Evolutionary conservation across 2,797 vertebrate species (phyloP).

Genomic region (Chaetophractus vellerosus): DNA sequence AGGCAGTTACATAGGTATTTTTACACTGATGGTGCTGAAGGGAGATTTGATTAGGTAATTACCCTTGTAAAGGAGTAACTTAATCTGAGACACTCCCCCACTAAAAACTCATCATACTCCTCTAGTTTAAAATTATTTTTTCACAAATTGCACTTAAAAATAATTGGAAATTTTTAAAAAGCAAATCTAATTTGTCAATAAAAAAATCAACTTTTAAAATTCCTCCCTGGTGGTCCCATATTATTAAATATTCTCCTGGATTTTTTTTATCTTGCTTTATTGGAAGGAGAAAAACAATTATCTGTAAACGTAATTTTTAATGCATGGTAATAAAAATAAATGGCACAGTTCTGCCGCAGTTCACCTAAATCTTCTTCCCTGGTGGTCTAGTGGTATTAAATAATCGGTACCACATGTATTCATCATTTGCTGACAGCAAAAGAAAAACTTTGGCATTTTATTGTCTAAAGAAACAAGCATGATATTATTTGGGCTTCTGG

Average conservation of each 20-base stretch:
- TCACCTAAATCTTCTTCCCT: conserved; percentile 94
- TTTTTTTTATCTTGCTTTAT: conserved; percentile 91
- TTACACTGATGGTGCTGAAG: conserved; percentile 88
- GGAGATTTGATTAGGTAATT: conserved; percentile 90
- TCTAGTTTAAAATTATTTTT: conserved; percentile 86
- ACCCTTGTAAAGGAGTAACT: conserved; percentile 87
- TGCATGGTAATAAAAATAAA: conserved; percentile 94
- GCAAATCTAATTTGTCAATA: conserved; percentile 90
- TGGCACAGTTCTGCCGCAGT: conserved; percentile 92
- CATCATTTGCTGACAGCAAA: conserved; percentile 92
- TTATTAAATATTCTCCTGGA: conserved; percentile 92
- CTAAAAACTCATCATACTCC: conserved; percentile 83
- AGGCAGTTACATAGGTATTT: conserved; percentile 87
- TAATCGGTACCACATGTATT: conserved; percentile 92
- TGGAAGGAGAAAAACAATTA: conserved; percentile 93
- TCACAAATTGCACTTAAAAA: conserved; percentile 87
- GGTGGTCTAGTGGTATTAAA: conserved; percentile 94
- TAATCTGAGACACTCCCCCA: conserved; percentile 85
- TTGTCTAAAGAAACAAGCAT: conserved; percentile 89
- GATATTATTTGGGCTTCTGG: conserved; percentile 86
- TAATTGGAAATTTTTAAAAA: conserved; percentile 88
- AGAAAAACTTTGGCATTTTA: conserved; percentile 91
- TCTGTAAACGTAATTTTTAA: conserved; percentile 94
- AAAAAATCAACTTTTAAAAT: conserved; percentile 90
- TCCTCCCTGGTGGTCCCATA: conserved; percentile 91